Conservation (phyloP, 2,113 vertebrate species). For the Aramus guarauna region DNA sequence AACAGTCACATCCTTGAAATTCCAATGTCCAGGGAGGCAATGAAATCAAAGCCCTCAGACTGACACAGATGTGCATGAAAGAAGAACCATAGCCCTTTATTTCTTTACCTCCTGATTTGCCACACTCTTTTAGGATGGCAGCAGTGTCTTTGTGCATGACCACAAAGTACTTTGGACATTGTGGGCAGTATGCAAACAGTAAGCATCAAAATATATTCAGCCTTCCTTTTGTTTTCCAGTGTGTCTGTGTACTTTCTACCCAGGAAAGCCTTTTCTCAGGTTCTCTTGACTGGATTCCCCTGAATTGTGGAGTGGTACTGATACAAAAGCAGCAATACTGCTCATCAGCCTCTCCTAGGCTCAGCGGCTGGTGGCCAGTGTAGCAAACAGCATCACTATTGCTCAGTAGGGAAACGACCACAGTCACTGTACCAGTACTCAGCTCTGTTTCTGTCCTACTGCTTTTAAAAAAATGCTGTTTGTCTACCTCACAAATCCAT, state of each 20-base stretch:
- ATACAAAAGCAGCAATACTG: not conserved
- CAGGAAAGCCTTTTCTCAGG: not conserved
- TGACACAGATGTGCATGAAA: not conserved
- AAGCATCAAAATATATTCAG: not conserved
- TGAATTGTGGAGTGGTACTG: not conserved
- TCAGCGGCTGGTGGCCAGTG: not conserved
- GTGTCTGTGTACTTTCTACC: not conserved
- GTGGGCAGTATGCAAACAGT: not conserved
- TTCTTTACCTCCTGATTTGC: not conserved
- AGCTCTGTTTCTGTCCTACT: not conserved
- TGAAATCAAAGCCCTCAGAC: not conserved
- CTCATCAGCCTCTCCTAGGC: not conserved
- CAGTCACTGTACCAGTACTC: not conserved
- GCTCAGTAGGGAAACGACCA: not conserved
- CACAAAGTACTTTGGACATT: not conserved
- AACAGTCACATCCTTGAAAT: not conserved
- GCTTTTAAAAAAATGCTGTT: not conserved
- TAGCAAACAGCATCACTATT: not conserved
- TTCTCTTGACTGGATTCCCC: not conserved
- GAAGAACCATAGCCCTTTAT: not conserved
- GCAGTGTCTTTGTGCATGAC: not conserved
- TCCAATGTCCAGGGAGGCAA: not conserved
- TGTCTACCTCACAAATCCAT: not conserved
- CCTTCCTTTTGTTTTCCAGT: not conserved
- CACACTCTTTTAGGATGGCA: not conserved